phyloP scores from a whole-genome alignment of 2,888 invertebrate species.

The Mongoloraphidia duomilia region DNA sequence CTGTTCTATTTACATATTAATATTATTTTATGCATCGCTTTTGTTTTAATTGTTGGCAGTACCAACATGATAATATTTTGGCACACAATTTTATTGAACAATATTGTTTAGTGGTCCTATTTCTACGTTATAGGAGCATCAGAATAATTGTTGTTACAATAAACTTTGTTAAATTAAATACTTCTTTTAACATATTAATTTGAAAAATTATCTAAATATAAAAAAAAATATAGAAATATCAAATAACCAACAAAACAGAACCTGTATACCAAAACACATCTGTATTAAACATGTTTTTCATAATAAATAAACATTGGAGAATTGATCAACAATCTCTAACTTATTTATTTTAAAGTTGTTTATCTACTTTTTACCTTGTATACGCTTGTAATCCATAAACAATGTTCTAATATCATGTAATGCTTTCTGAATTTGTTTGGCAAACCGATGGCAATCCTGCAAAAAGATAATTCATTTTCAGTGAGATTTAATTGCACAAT shows the following conservation, averaged over 20 bases:
- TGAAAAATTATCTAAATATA: not conserved
- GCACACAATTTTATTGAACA: too few species aligned
- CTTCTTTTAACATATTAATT: not conserved
- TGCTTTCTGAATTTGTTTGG: conserved; percentile 47
- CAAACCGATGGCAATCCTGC: conserved; percentile 71
- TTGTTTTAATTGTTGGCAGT: too few species aligned
- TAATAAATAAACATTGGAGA: too few species aligned
- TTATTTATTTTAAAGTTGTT: too few species aligned
- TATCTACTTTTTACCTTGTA: conserved; percentile 22
- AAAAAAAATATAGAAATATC: conserved; percentile 1
- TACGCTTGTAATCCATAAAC: conserved; percentile 42
- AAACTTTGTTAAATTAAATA: not conserved
- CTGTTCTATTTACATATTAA: too few species aligned
- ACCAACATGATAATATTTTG: too few species aligned
- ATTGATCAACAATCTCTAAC: too few species aligned
- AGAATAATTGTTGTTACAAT: not conserved
- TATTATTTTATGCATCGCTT: too few species aligned
- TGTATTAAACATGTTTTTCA: not conserved
- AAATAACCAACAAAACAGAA: conserved; percentile 3
- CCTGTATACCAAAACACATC: not conserved
- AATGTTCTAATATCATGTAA: conserved; percentile 45
- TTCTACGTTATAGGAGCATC: not conserved
- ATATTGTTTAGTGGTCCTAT: too few species aligned
- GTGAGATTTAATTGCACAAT: too few species aligned
- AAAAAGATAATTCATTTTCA: conserved; percentile 20